Percentiles rank a stretch among this genome's conserved stretches.
Evolutionary conservation across 2,888 invertebrate genomes (phyloP).

Genomic region (Metacarcinus magister): DNA sequence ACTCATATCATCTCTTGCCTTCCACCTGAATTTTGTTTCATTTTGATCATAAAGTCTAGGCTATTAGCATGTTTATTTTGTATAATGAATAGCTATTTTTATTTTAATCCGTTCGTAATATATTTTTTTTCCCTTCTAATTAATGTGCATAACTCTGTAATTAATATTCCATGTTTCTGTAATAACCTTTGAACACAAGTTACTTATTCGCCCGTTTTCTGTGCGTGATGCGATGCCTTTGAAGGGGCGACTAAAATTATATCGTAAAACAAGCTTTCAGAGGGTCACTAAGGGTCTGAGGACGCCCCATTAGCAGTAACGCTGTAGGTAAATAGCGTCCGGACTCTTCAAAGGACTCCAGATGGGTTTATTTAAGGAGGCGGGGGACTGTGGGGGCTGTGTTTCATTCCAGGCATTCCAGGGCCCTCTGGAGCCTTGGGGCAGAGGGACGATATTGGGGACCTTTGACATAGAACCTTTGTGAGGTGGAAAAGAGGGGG

Average conservation of each 20-base stretch:
- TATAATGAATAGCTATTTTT: neutral
- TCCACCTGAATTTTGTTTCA: too few relatives aligned
- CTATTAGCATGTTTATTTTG: neutral
- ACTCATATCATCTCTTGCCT: neutral
- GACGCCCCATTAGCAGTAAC: neutral
- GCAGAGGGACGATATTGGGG: neutral
- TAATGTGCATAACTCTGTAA: neutral
- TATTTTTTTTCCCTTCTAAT: neutral
- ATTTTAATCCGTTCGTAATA: neutral
- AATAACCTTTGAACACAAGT: neutral
- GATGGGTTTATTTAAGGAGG: neutral
- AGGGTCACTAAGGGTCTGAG: neutral
- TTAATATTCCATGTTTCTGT: neutral
- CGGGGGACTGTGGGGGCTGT: neutral
- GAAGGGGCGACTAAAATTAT: neutral
- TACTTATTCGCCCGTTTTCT: conserved; percentile 10
- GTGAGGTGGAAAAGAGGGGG: neutral
- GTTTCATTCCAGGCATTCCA: neutral
- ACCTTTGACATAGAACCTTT: neutral
- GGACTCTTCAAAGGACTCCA: neutral
- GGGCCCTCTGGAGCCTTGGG: neutral
- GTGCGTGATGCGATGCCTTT: neutral
- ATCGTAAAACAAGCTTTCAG: neutral
- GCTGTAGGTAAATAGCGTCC: neutral
- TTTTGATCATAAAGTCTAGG: too few relatives aligned